These are phyloP conservation scores for Macroramphosus scolopax DNA, from an alignment of 2,797 vertebrate genomes.

Conservation along the genomic window DNA sequence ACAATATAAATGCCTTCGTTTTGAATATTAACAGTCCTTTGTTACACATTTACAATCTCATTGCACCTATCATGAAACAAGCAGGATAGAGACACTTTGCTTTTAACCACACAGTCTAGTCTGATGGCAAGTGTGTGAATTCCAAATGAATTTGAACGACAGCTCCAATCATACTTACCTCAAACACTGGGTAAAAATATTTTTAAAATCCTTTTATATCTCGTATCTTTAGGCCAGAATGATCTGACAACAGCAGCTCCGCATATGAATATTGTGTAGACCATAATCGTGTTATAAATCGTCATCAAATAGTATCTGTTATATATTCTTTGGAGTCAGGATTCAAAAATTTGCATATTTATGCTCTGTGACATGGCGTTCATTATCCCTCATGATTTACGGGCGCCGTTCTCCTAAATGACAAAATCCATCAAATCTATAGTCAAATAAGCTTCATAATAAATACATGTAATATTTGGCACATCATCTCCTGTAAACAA, in stretches of 20 bases:
- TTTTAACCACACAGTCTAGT: slow-evolving; percentile 17
- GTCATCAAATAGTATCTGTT: slow-evolving; percentile 5
- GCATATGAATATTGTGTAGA: too few relatives aligned
- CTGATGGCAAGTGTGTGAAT: slow-evolving; percentile 35
- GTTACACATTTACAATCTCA: slow-evolving; percentile 78
- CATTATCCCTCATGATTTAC: too few relatives aligned
- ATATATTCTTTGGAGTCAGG: slow-evolving; percentile 64
- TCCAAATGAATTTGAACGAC: slow-evolving; percentile 18
- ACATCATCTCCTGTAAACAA: slow-evolving; percentile 61
- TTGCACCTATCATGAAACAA: slow-evolving; percentile 58
- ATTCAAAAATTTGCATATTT: slow-evolving; percentile 67
- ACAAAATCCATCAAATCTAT: slow-evolving; percentile 44
- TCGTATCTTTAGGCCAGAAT: slow-evolving; percentile 14
- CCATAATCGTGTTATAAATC: too few relatives aligned
- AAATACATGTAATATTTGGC: slow-evolving; percentile 67
- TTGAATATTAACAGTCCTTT: slow-evolving; percentile 80
- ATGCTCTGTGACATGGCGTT: too few relatives aligned
- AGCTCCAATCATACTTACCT: slow-evolving; percentile 32
- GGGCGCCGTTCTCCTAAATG: slow-evolving; percentile 3
- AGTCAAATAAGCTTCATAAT: slow-evolving; percentile 44
- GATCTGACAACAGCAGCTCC: too few relatives aligned
- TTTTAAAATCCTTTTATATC: slow-evolving; percentile 20
- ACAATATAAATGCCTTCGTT: slow-evolving; percentile 80
- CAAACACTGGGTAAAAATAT: slow-evolving; percentile 38
- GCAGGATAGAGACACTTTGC: slow-evolving; percentile 32